Evolutionary conservation across 2,113 vertebrate genomes (phyloP), one percentile per base, ranked within the genome.

Genomic region (Myocastor coypus): DNA sequence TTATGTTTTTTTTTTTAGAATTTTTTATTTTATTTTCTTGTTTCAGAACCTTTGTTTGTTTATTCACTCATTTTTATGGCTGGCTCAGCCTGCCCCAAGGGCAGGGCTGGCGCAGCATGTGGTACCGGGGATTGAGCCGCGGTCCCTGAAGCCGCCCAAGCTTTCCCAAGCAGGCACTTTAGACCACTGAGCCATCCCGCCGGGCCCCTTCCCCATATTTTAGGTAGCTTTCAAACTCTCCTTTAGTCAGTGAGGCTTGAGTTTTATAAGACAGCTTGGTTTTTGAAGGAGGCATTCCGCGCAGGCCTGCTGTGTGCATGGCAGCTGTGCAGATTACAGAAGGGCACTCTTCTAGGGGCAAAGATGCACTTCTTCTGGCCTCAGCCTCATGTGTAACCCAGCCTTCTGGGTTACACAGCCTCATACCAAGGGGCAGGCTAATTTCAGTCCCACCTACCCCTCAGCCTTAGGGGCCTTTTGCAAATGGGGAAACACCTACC

Each of bases 401-500:
- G n/a, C n/a, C n/a, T n/a, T n/a, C 42, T 46, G 59, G 75, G 42
- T 28, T 40, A 22, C 66, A 8, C 28, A 37, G 63, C 50, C 63
- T 55, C 12, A 4, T 80, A 73, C 28, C 77, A 71, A 73, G 77
- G 5, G 30, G 8, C 1, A 42, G 59, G 52, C 30, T 63, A 42
- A 75, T 93, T 80, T 95, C 66, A 89, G 89, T 66, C 50, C 84
- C 24, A n/a, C 4, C 4, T 2, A 6, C 42, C 46, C 78, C 71
- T 92, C 64, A 14, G 59, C 26, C 81, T 71, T 71, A 22, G 77
- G 32, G 59, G 66, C 80, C 80, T 92, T 92, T 94, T 63, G 78
- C 73, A 89, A n/a, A 87, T 22, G 46, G 82, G 55, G 42, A 93
- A 80, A 34, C 1, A 52, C 52, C 61, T 94, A 6, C 40, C 63